A percentile compares a stretch with the other conserved stretches of the same genome.
These are phyloP conservation scores for Mystacornis crossleyi DNA, from an alignment of 2,113 vertebrate genomes.

Conservation along the genomic window DNA sequence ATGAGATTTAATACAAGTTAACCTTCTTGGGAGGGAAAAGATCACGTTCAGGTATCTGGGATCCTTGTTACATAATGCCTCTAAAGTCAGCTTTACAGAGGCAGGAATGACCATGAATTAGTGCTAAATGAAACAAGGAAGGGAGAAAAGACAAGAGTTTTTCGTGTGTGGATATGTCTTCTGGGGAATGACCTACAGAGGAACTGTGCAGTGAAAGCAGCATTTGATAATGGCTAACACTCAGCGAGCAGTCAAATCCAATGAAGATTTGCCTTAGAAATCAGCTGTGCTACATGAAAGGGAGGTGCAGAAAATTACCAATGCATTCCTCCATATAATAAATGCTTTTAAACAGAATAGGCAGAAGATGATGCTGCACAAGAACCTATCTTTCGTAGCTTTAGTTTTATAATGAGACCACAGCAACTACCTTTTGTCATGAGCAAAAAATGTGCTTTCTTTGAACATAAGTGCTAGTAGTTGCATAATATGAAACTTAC, in stretches of 20 bases:
- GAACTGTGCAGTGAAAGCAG: neutral
- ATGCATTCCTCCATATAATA: neutral
- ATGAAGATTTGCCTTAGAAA: neutral
- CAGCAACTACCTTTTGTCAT: neutral
- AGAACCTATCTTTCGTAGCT: neutral
- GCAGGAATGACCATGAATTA: neutral
- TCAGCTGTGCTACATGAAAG: neutral
- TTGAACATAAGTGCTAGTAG: neutral
- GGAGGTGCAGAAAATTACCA: neutral
- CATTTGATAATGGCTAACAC: neutral
- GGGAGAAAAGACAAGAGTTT: neutral
- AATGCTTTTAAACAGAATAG: neutral
- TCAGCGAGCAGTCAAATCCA: neutral
- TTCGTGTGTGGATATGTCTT: neutral
- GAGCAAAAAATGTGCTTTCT: neutral
- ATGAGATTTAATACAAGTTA: neutral
- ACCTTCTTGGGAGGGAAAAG: neutral
- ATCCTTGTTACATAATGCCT: neutral
- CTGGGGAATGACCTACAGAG: neutral
- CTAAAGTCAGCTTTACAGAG: neutral
- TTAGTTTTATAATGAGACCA: constrained; percentile 16
- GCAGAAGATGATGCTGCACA: neutral
- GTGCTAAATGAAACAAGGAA: neutral
- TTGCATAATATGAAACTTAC: constrained; percentile 42
- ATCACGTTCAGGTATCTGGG: neutral